Evolutionary conservation across 64 coral and sea anemone species (phyloP).

Genomic region (Cladopsammia gracilis): DNA sequence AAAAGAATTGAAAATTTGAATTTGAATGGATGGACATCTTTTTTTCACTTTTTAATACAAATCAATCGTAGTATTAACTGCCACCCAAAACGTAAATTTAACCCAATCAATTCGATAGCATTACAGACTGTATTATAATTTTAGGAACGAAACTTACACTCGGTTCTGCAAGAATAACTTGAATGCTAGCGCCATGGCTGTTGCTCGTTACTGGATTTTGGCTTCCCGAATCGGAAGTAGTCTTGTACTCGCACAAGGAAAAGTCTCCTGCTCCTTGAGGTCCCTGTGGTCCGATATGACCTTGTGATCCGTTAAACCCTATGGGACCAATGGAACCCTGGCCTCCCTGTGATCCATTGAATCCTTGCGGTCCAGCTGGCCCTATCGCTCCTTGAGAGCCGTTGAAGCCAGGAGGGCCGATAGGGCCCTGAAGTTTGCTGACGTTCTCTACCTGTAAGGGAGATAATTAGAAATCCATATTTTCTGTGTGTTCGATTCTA

Average conservation of each 20-base stretch:
- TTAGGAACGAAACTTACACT: neutral
- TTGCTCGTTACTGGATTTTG: neutral
- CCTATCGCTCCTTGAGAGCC: slow-evolving; percentile 44
- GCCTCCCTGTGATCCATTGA: slow-evolving; percentile 57
- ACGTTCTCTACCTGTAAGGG: slow-evolving; percentile 8
- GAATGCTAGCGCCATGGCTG: neutral
- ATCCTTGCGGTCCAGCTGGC: slow-evolving; percentile 48
- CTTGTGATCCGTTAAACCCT: slow-evolving; percentile 52
- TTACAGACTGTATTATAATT: too few species aligned
- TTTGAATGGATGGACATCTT: too few species aligned
- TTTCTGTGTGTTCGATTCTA: too few species aligned
- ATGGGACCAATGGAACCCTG: slow-evolving; percentile 26
- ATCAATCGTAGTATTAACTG: too few species aligned
- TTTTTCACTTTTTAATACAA: too few species aligned
- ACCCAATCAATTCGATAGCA: too few species aligned
- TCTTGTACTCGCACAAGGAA: slow-evolving; percentile 39
- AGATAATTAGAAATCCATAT: neutral
- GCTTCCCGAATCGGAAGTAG: neutral
- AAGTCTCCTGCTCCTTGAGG: slow-evolving; percentile 41
- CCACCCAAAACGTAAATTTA: too few species aligned
- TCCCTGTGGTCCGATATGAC: slow-evolving; percentile 10
- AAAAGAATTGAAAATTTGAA: too few species aligned
- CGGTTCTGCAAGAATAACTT: neutral
- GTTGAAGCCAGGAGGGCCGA: slow-evolving; percentile 28
- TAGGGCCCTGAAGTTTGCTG: slow-evolving; percentile 32